Evolutionary conservation across 2,888 invertebrate species (phyloP).

Genomic region (Himalopsyche kuldschensis): DNA sequence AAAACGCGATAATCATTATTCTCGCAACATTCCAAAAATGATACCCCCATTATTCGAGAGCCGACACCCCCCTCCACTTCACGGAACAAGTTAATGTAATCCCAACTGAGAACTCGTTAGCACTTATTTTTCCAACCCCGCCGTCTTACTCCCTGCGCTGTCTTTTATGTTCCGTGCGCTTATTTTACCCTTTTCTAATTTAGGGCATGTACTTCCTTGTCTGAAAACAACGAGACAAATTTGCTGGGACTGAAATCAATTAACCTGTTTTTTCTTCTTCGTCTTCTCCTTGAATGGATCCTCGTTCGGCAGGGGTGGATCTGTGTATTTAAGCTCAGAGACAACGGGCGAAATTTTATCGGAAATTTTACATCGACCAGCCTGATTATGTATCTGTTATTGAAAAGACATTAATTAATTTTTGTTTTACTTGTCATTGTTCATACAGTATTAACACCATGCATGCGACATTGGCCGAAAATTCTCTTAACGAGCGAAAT

Average conservation of each 20-base stretch:
- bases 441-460: no score
- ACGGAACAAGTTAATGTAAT: conserved; percentile 6
- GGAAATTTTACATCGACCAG: no score
- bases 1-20: neutral
- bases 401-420: no score
- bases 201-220: neutral
- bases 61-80: neutral
- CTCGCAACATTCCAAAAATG: neutral
- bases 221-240: neutral
- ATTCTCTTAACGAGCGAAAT: no score
- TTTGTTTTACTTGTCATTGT: no score
- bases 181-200: neutral
- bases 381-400: no score
- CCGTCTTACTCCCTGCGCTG: neutral
- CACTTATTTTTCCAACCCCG: conserved; percentile 6
- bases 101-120: conserved; percentile 3
- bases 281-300: neutral
- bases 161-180: neutral
- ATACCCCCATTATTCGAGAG: neutral
- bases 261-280: neutral
- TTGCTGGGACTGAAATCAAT: neutral
- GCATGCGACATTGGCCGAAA: no score
- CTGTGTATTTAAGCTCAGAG: no score
- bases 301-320: neutral
- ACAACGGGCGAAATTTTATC: no score